A percentile compares a stretch with the other conserved stretches of the same genome.
Conservation (phyloP, 92 coral and sea anemone genomes). For the Bergia sp. region DNA sequence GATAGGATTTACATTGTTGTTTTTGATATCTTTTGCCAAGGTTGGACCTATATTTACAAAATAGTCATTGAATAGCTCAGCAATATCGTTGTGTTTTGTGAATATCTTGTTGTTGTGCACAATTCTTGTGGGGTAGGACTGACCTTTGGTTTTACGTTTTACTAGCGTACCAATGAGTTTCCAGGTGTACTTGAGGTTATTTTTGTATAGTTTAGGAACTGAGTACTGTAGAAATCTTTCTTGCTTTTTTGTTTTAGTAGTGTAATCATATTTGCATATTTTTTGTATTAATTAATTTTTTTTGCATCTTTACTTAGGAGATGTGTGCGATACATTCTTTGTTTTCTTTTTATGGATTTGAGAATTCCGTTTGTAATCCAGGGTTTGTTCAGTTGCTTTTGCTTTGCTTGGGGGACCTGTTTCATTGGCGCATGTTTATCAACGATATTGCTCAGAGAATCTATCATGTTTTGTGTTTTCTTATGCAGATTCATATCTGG, state of each 20-base stretch:
- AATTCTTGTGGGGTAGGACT: slow-evolving; percentile 42
- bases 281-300: neutral
- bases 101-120: slow-evolving; percentile 41
- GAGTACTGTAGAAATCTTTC: slow-evolving; percentile 43
- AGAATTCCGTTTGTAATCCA: slow-evolving; percentile 53
- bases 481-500: slow-evolving; percentile 36
- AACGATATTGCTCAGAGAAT: slow-evolving; percentile 44
- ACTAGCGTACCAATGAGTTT: slow-evolving; percentile 35
- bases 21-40: slow-evolving; percentile 41
- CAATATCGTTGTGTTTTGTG: slow-evolving; percentile 50
- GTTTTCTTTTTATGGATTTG: slow-evolving; percentile 31
- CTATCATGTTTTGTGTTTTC: slow-evolving; percentile 42
- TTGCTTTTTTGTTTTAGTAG: slow-evolving; percentile 45
- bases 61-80: slow-evolving; percentile 51
- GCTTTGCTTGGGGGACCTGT: slow-evolving; percentile 19
- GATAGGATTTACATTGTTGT: slow-evolving; percentile 14
- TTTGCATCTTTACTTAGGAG: slow-evolving; percentile 27
- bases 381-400: slow-evolving; percentile 41
- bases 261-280: slow-evolving; percentile 36
- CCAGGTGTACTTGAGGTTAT: slow-evolving; percentile 52
- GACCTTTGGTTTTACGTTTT: slow-evolving; percentile 21
- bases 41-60: slow-evolving; percentile 52
- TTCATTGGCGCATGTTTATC: slow-evolving; percentile 59
- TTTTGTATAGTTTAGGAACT: slow-evolving; percentile 31
- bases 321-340: slow-evolving; percentile 44